These are phyloP conservation scores for Haemorhous mexicanus DNA, from an alignment of 2,113 vertebrate species.

Conservation along the genomic window DNA sequence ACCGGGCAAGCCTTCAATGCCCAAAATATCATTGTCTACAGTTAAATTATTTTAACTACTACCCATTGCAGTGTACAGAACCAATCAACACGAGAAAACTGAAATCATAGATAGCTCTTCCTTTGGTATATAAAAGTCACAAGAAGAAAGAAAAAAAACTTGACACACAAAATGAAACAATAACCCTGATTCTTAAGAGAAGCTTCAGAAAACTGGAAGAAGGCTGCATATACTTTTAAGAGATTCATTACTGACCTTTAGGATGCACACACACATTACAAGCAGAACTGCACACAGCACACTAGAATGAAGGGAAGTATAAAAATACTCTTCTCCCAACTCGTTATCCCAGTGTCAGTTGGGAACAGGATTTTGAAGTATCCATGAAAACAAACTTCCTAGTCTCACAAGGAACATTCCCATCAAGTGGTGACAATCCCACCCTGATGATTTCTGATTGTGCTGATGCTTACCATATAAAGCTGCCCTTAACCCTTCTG, in stretches of 20 bases:
- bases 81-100: not conserved
- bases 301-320: not conserved
- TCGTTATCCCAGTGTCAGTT: not conserved
- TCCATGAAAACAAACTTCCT: not conserved
- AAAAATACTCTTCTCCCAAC: not conserved
- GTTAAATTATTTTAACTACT: not conserved
- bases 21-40: not conserved
- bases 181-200: not conserved
- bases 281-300: not conserved
- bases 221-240: not conserved
- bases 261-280: not conserved
- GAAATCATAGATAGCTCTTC: not conserved
- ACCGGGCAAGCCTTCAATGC: not conserved
- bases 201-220: not conserved
- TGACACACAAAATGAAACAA: not conserved
- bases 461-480: not conserved
- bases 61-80: not conserved
- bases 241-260: not conserved
- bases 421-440: not conserved
- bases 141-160: not conserved
- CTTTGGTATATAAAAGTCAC: not conserved
- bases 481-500: not conserved
- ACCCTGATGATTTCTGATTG: not conserved
- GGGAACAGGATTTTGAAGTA: not conserved
- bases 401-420: not conserved